These are phyloP conservation scores for Synergus umbraculus DNA, from an alignment of 2,888 invertebrate species.

Conservation along the genomic window DNA sequence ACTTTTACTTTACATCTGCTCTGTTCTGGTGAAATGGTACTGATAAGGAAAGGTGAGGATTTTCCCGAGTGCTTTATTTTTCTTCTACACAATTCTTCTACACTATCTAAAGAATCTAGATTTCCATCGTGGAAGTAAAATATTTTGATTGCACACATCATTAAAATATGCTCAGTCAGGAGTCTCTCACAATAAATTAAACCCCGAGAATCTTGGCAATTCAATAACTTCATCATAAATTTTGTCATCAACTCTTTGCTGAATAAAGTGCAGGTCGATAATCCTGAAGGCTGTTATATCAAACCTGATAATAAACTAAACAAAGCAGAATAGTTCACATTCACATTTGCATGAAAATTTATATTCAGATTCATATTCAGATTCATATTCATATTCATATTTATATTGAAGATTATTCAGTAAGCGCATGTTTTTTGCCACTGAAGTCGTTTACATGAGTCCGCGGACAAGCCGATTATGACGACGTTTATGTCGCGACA, in stretches of 20 bases:
- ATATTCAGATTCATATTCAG: constrained; percentile 1
- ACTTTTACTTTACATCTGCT: neutral
- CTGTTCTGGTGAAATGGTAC: neutral
- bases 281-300: neutral
- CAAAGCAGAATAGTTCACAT: constrained; percentile 12
- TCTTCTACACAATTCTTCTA: neutral
- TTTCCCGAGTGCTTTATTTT: neutral
- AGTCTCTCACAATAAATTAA: neutral
- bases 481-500: constrained; percentile 37
- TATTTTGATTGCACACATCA: too few species aligned
- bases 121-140: neutral
- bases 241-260: neutral
- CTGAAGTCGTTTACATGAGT: constrained; percentile 33
- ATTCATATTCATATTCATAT: constrained; percentile 5
- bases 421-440: constrained; percentile 36
- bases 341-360: neutral
- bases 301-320: constrained; percentile 2
- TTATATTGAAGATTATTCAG: constrained; percentile 24
- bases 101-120: neutral
- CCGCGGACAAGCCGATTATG: constrained; percentile 37
- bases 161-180: neutral
- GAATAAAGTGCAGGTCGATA: constrained; percentile 2
- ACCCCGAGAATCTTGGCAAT: neutral
- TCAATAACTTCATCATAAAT: neutral
- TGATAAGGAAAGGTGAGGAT: neutral